These are phyloP conservation scores for Diprion similis DNA, from an alignment of 1,140 invertebrate genomes.

Conservation along the genomic window DNA sequence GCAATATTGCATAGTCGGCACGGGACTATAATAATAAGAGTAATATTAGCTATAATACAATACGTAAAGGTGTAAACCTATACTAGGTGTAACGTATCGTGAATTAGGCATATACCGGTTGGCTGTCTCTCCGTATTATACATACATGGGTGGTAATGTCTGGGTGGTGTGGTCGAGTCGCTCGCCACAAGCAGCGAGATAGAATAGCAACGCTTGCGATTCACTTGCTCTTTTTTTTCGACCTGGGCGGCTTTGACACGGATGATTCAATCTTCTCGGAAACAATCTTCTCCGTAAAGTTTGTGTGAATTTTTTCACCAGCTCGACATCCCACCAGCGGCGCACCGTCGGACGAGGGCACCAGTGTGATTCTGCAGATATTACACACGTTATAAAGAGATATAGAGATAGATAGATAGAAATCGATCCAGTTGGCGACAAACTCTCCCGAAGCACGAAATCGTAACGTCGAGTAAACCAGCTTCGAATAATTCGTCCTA, in stretches of 20 bases:
- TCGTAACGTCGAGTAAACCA: too few relatives aligned
- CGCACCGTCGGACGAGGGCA: conserved; percentile 47
- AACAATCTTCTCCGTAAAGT: conserved; percentile 41
- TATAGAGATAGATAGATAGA: background rate
- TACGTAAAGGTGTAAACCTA: too few relatives aligned
- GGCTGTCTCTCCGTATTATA: too few relatives aligned
- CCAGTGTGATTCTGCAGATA: conserved; percentile 53
- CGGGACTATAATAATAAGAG: too few relatives aligned
- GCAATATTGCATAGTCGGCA: too few relatives aligned
- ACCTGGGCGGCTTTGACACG: conserved; percentile 48
- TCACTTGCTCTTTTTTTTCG: conserved; percentile 57
- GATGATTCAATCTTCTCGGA: conserved; percentile 39
- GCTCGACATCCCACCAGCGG: conserved; percentile 42
- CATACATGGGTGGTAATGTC: too few relatives aligned
- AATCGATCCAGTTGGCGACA: background rate
- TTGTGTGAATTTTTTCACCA: conserved; percentile 43
- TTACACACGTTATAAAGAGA: conserved; percentile 1
- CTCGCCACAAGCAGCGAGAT: too few relatives aligned
- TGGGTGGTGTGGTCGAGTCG: too few relatives aligned
- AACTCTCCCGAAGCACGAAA: too few relatives aligned
- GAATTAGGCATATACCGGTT: too few relatives aligned
- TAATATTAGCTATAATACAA: too few relatives aligned
- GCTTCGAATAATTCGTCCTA: conserved; percentile 23
- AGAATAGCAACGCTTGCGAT: background rate
- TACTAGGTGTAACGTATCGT: too few relatives aligned